Evolutionary conservation across 2,113 vertebrate species (phyloP).

Genomic region (Eublepharis macularius): DNA sequence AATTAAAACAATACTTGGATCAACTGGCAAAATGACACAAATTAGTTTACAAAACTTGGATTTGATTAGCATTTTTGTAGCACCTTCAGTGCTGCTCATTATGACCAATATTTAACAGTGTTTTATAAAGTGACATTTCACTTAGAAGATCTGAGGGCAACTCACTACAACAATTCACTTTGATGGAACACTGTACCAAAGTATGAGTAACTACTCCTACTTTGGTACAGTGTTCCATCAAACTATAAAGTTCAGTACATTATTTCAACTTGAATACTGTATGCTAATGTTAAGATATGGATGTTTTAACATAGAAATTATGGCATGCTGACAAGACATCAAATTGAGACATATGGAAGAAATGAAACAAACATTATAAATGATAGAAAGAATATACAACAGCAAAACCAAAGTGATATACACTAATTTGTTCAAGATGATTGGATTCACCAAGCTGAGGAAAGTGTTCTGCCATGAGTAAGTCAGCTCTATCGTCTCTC

Average conservation of each 20-base stretch:
- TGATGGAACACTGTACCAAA: neutral
- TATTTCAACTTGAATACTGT: slow-evolving; percentile 32
- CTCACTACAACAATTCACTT: neutral
- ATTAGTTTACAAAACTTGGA: neutral
- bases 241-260: slow-evolving; percentile 17
- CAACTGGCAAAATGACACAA: neutral
- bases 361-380: slow-evolving; percentile 68
- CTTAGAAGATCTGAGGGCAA: neutral
- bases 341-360: slow-evolving; percentile 57
- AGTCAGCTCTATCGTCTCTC: slow-evolving; percentile 79
- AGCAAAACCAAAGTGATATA: slow-evolving; percentile 62
- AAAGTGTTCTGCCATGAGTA: slow-evolving; percentile 77
- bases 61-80: neutral
- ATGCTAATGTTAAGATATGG: slow-evolving; percentile 58
- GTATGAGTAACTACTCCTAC: slow-evolving; percentile 1
- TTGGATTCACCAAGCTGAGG: slow-evolving; percentile 79
- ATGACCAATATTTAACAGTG: neutral
- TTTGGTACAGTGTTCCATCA: too few relatives aligned
- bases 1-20: neutral
- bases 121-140: neutral
- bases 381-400: slow-evolving; percentile 61
- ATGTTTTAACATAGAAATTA: slow-evolving; percentile 65
- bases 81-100: neutral
- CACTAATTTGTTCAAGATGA: slow-evolving; percentile 71
- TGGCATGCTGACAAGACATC: slow-evolving; percentile 63